Evolutionary conservation across 2,113 vertebrate genomes (phyloP).

Genomic region (Cathartes aura): DNA sequence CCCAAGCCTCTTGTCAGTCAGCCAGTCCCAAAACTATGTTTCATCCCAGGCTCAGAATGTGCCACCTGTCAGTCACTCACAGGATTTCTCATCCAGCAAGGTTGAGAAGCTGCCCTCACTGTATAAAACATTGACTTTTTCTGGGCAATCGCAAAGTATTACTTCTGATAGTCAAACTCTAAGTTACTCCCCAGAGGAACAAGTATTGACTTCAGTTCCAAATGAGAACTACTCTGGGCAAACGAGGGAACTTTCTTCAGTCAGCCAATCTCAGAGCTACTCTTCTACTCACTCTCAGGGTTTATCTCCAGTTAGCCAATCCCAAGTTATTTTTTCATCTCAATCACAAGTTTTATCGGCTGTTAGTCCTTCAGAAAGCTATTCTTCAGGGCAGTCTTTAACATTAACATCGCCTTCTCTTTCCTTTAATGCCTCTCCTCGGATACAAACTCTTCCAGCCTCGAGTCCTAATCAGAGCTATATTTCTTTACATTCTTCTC

Average conservation of each 20-base stretch:
- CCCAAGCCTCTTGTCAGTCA: constrained; percentile 88
- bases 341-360: constrained; percentile 87
- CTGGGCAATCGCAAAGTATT: constrained; percentile 85
- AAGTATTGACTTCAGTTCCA: constrained; percentile 81
- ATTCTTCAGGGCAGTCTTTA: constrained; percentile 86
- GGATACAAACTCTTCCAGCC: constrained; percentile 81
- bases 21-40: constrained; percentile 89
- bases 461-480: constrained; percentile 87
- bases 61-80: constrained; percentile 86
- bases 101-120: constrained; percentile 89
- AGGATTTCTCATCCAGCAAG: constrained; percentile 85
- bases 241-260: constrained; percentile 87
- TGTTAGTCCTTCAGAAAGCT: constrained; percentile 90
- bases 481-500: constrained; percentile 84
- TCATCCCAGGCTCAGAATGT: constrained; percentile 83
- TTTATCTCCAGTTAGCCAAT: constrained; percentile 85
- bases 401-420: constrained; percentile 82
- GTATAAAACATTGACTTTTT: constrained; percentile 90
- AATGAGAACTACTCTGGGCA: constrained; percentile 87
- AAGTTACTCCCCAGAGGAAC: constrained; percentile 86
- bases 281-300: constrained; percentile 91
- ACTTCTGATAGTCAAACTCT: constrained; percentile 87
- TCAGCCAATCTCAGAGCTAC: constrained; percentile 88
- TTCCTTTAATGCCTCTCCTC: constrained; percentile 84
- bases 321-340: constrained; percentile 88